Evolutionary conservation across 2,797 vertebrate genomes (phyloP), one percentile per base, ranked within the genome.

Genomic region (Sandelia bainsii): DNA sequence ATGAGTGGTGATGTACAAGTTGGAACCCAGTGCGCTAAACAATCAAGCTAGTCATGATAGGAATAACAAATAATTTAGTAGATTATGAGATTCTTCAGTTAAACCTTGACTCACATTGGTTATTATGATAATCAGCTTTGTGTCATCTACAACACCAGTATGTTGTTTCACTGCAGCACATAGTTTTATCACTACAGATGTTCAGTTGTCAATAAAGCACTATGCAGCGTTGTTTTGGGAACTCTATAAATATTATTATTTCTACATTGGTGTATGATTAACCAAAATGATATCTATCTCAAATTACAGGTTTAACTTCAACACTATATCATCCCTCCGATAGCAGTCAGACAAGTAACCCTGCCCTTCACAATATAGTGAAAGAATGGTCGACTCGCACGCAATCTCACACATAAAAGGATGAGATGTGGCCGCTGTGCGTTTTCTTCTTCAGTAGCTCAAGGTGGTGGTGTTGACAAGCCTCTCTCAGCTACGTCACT

Each of bases 401-500:
- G 14, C 69, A 40, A 44, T 71, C 80, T 76, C 52, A 20, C 85
- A 77, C 82, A 75, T 81, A 64, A 84, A 66, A 81, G 79, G 79
- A 56, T 82, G 83, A 79, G 84, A 88, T 85, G 80, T 69, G 60
- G 59, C 80, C 69, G 73, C 60, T 16, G 53, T 71, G 74, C 71
- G 67, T 84, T 86, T 72, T 78, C 51, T 57, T 59, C 62, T 25
- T 57, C 62, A 61, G 77, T 75, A 59, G 82, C 75, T 85, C 10
- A 58, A 63, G 68, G 80, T 64, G 17, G 71, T 46, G 19, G 84
- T 75, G 87, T 86, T 89, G 89, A 92, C 90, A 79, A 82, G 80
- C 58, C 80, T 75, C 79, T 81, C 77, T 68, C 66, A 68, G 63
- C 75, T 81, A 65, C 75, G 72, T 37, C 17, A 12, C 69, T 12